Percentiles rank a stretch among this genome's conserved stretches.
phyloP scores from a whole-genome alignment of 2,113 vertebrate species.

The Marmota monax region DNA sequence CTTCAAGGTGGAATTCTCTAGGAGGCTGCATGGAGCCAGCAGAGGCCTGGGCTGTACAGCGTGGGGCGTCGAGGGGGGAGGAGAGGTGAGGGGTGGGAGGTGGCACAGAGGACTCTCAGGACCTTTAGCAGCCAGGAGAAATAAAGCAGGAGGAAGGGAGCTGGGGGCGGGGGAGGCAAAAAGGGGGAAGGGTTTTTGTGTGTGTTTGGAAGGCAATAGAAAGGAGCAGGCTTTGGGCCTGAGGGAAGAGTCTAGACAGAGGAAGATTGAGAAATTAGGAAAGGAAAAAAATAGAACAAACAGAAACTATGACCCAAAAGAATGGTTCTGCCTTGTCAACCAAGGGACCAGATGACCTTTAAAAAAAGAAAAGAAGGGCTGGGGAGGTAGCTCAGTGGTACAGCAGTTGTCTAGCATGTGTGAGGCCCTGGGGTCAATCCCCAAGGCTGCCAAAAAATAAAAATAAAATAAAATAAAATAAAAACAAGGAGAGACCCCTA shows the following conservation, averaged over 20 bases:
- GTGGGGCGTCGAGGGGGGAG: background rate
- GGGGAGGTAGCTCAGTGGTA: too few relatives aligned
- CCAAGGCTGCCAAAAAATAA: too few relatives aligned
- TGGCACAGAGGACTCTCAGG: conserved; percentile 68
- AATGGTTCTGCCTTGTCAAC: background rate
- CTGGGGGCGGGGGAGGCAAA: background rate
- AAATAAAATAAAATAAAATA: background rate
- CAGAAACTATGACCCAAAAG: background rate
- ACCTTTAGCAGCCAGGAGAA: conserved; percentile 59
- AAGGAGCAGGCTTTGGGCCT: conserved; percentile 16
- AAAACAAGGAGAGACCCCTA: background rate
- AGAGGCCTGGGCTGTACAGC: background rate
- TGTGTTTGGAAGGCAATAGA: conserved; percentile 67
- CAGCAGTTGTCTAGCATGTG: background rate
- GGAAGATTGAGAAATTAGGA: background rate
- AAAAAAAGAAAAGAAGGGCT: background rate
- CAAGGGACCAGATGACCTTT: background rate
- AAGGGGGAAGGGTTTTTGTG: conserved; percentile 51
- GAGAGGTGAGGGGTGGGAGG: background rate
- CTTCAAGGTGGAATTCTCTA: background rate
- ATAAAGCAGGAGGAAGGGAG: conserved; percentile 13
- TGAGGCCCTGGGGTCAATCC: background rate
- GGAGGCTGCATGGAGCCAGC: background rate
- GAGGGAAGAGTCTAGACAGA: background rate
- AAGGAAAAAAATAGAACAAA: background rate